Evolutionary conservation across 2,113 vertebrate species (phyloP), one percentile per base, ranked within the genome.

Genomic region (Clarias gariepinus): DNA sequence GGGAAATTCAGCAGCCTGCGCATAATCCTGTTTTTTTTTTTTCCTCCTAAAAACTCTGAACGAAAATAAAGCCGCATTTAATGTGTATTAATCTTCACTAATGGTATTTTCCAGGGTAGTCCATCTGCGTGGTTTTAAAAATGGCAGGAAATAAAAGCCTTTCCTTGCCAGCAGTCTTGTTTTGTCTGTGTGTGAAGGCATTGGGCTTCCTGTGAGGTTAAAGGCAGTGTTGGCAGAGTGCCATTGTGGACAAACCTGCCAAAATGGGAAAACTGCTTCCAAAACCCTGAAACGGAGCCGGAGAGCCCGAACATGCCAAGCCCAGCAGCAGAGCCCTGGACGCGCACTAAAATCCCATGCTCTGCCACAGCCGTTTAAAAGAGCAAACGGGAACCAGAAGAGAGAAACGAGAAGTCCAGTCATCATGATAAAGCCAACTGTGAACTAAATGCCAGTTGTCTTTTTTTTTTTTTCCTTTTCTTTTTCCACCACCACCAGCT

Each of bases 141-240:
- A 81, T 47, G 33, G 78, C 85, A 28, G 77, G 16, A 71, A 71
- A 52, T 81, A 69, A 68, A 33, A 85, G 28, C 63, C 13, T 28
- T 36, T 71, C 64, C 15, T n/a, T 60, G 84, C 76, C 84, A 86
- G 76, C 74, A 69, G 33, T 41, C 64, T 4, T 81, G 64, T 55
- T 69, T 58, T 61, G 64, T 64, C 64, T 73, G 77, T 60, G 6
- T 71, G 55, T 47, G 33, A 41, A 81, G 53, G 78, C 85, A 81
- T 41, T 81, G 53, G 78, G 66, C 71, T 79, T 80, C 61, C 41
- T 71, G 64, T 41, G 85, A 86, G 85, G 85, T 86, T 71, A 86
- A 86, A 80, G 66, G 78, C 53, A 60, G 53, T n/a, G 78, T 71
- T 71, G 78, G 85, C 64, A 28, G 30, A 53, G 30, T 60, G 85